A percentile compares a stretch with the other conserved stretches of the same genome.
Conservation (phyloP, 2,888 invertebrate species). For the Leucania comma region DNA sequence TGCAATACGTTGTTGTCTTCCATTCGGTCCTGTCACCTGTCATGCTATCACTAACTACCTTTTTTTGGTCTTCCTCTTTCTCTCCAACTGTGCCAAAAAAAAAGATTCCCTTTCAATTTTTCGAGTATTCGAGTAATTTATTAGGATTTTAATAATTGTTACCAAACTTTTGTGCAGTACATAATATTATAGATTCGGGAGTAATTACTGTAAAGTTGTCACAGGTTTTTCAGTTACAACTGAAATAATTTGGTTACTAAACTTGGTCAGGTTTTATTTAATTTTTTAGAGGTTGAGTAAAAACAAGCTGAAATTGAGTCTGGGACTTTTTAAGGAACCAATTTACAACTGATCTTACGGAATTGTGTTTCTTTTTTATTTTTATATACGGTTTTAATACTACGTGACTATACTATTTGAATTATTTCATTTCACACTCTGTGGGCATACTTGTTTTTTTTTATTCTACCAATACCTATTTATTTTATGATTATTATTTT, state of each 20-base stretch:
- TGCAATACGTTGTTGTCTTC: too few species aligned
- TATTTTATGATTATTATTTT: not conserved
- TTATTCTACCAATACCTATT: not conserved
- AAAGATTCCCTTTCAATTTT: too few species aligned
- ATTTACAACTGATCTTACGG: not conserved
- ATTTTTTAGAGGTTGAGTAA: not conserved
- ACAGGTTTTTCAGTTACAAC: not conserved
- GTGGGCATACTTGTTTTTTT: not conserved
- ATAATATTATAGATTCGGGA: too few species aligned
- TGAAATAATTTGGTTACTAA: slow-evolving; percentile 7
- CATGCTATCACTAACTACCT: too few species aligned
- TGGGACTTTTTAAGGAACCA: not conserved
- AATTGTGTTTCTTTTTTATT: slow-evolving; percentile 2
- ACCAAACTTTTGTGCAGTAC: too few species aligned
- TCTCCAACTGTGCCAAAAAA: too few species aligned
- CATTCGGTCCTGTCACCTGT: too few species aligned
- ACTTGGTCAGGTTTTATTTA: not conserved
- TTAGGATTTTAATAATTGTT: too few species aligned
- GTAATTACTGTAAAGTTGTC: not conserved
- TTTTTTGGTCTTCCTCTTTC: too few species aligned
- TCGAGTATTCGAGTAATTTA: too few species aligned
- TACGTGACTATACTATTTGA: not conserved
- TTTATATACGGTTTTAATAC: not conserved
- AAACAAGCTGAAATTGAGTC: slow-evolving; percentile 1
- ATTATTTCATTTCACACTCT: not conserved